Evolutionary conservation across 2,797 vertebrate species (phyloP).

Genomic region (Podargus strigoides): DNA sequence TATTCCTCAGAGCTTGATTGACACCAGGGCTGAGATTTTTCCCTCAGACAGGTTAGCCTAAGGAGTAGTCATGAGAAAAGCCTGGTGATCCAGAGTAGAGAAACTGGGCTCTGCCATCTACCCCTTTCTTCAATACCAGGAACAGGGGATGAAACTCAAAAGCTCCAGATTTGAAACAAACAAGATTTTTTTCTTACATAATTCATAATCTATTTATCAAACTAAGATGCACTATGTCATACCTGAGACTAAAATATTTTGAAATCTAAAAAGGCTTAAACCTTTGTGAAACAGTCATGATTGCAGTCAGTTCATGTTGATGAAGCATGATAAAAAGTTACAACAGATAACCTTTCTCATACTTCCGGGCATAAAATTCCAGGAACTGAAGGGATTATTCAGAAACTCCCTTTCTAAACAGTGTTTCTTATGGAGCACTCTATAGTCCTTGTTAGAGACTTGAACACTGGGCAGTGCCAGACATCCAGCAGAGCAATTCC

Average conservation of each 20-base stretch:
- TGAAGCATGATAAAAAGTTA: background rate
- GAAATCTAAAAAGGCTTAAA: background rate
- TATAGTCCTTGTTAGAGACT: background rate
- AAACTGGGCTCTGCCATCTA: background rate
- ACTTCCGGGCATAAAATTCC: background rate
- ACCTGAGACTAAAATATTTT: background rate
- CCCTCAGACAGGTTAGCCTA: background rate
- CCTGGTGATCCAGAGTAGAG: background rate
- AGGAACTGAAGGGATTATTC: background rate
- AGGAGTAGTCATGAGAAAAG: background rate
- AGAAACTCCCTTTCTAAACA: constrained; percentile 3
- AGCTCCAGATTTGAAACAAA: background rate
- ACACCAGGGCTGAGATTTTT: background rate
- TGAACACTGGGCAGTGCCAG: background rate
- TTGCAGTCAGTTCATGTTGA: background rate
- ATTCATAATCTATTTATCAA: background rate
- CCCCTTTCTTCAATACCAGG: background rate
- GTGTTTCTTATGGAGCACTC: background rate
- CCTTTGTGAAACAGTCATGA: background rate
- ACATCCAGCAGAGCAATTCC: background rate
- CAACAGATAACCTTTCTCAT: background rate
- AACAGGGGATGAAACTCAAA: background rate
- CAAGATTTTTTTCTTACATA: background rate
- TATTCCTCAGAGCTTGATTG: background rate
- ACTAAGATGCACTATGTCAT: background rate